Base-by-base conservation (phyloP, 2,888 invertebrate genomes). In the Belgica antarctica region DNA sequence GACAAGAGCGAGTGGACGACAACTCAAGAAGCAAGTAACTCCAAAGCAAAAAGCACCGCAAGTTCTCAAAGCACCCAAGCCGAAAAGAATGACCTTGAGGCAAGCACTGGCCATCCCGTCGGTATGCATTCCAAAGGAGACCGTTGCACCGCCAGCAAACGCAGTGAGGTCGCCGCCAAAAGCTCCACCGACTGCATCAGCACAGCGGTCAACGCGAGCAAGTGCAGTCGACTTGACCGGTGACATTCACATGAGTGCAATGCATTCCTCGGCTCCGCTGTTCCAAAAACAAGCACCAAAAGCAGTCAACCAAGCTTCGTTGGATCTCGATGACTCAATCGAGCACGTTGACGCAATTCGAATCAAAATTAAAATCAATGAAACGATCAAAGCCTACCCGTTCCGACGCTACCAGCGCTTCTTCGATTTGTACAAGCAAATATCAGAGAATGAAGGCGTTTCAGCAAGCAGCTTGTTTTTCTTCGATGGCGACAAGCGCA, bases 211-310 rank as follows among this genome's bases (percentile, higher is more conserved):
- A n/a, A n/a, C 15, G 59, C 8, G 59, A 25, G 24, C n/a, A 3
- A 27, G 15, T 57, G 68, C 31, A n/a, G 22, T 68, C n/a, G 68
- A 68, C 15, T 24, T 68, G 3, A 68, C 68, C 5, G 68, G 68
- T 1, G 68, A 68, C 8, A 31, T 52, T 52, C 7, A n/a, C 12
- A 10, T 68, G 15, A 15, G 19, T 1, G 28, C 8, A n/a, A 31
- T 19, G 0, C 68, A 68, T 17, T 47, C n/a, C 4, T 19, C 15
- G 2, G 57, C 52, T 31, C 68, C 68, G 1, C 12, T 68, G 1
- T 68, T 68, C 27, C 28, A 52, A 52, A 68, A 52, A 19, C 12
- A 8, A n/a, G 15, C 0, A 22, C 10, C 8, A 7, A 19, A 31
- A 61, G 12, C 7, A 12, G 28, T 28, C 1, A 0, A 2, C 27